Conservation (phyloP, 2,888 invertebrate species). For the Bembecia ichneumoniformis region DNA sequence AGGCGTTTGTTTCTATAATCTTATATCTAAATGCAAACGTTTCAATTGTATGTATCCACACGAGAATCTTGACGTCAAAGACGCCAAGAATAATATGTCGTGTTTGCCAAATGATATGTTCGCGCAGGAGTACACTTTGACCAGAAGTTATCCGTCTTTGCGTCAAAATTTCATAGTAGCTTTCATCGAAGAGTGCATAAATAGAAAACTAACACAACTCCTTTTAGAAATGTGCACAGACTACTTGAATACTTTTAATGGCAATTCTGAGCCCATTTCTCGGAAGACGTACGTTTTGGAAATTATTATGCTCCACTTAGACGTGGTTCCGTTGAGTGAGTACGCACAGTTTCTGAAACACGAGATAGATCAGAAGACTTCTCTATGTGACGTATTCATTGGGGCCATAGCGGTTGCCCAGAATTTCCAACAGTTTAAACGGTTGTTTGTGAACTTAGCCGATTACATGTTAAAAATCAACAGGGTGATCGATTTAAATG, state of each 20-base stretch:
- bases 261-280: conserved; percentile 1
- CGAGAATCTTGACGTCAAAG: conserved; percentile 5
- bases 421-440: conserved; percentile 52
- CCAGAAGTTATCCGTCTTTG: conserved; percentile 20
- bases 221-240: conserved; percentile 43
- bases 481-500: conserved; percentile 24
- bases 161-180: conserved; percentile 26
- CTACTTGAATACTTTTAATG: conserved; percentile 8
- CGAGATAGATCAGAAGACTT: not conserved
- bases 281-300: conserved; percentile 26
- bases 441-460: conserved; percentile 38
- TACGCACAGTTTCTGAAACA: conserved; percentile 30
- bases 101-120: conserved; percentile 23
- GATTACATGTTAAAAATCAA: conserved; percentile 27
- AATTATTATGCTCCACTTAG: conserved; percentile 32
- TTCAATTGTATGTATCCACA: conserved; percentile 31
- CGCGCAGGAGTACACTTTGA: conserved; percentile 34
- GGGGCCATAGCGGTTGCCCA: conserved; percentile 38
- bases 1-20: conserved; percentile 36
- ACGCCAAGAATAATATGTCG: conserved; percentile 16
- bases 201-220: conserved; percentile 29
- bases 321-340: conserved; percentile 23
- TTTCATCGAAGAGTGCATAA: conserved; percentile 32
- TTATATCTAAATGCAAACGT: conserved; percentile 29
- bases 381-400: conserved; percentile 40